Percentiles rank a stretch among this genome's conserved stretches.
phyloP scores from a whole-genome alignment of 2,888 invertebrate genomes.

The Zygaena filipendulae region DNA sequence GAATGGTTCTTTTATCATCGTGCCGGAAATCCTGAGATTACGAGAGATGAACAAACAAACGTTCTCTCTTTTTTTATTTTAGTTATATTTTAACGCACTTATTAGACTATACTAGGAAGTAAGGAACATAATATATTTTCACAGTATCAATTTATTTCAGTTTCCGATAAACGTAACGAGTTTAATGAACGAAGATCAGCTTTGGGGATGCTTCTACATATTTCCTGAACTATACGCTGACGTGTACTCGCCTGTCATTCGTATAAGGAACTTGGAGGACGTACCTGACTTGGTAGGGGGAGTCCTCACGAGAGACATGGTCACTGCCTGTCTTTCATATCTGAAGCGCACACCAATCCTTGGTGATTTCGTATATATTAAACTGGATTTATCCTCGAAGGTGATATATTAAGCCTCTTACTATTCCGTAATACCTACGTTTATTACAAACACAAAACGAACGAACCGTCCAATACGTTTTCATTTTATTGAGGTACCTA shows the following conservation, averaged over 20 bases:
- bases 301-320: conserved; percentile 59
- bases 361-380: conserved; percentile 62
- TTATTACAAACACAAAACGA: too few relatives aligned
- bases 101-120: too few relatives aligned
- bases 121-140: too few relatives aligned
- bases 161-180: conserved; percentile 37
- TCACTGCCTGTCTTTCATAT: conserved; percentile 60
- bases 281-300: conserved; percentile 45
- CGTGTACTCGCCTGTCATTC: conserved; percentile 38
- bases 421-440: too few relatives aligned
- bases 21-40: too few relatives aligned
- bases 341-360: conserved; percentile 64
- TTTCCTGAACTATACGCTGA: conserved; percentile 49
- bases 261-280: conserved; percentile 29
- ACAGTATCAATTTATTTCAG: too few relatives aligned
- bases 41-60: too few relatives aligned
- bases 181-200: conserved; percentile 45
- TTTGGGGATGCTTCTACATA: conserved; percentile 54
- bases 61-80: too few relatives aligned
- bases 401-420: conserved; percentile 26
- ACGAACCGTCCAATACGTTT: too few relatives aligned
- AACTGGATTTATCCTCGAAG: conserved; percentile 57
- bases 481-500: too few relatives aligned
- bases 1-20: too few relatives aligned
- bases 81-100: too few relatives aligned